Conservation (phyloP, 2,888 invertebrate species). For the Mimas tiliae region DNA sequence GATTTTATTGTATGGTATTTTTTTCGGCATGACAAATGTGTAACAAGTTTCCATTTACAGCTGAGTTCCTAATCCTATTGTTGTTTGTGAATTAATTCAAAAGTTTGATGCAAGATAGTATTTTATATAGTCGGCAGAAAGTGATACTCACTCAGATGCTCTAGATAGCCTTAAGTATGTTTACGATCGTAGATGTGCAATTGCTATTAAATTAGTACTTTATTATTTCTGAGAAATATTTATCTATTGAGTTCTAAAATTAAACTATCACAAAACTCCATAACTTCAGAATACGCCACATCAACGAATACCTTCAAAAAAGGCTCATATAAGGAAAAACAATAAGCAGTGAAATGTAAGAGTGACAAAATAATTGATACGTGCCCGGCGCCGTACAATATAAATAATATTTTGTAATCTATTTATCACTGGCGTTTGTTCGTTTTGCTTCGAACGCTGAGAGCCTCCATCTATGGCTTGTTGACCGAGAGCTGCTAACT, state of each 20-base stretch:
- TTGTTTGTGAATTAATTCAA: background rate
- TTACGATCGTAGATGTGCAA: background rate
- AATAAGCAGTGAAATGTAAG: constrained; percentile 21
- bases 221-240: no score
- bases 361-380: constrained; percentile 50
- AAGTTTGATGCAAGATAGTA: background rate
- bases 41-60: constrained; percentile 23
- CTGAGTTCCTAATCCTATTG: constrained; percentile 21
- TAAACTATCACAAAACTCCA: background rate
- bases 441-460: constrained; percentile 39
- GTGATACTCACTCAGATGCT: background rate
- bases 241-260: no score
- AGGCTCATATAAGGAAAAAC: background rate
- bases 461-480: constrained; percentile 41
- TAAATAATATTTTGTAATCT: constrained; percentile 58
- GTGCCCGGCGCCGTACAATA: constrained; percentile 41
- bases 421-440: constrained; percentile 51
- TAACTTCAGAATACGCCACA: background rate
- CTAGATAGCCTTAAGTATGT: background rate
- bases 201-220: background rate
- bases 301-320: background rate
- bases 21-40: constrained; percentile 30
- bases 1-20: constrained; percentile 46
- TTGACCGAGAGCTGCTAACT: constrained; percentile 17
- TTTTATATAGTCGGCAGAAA: background rate